Base-by-base conservation (phyloP, 2,888 invertebrate genomes). In the Pseudanteris insignis region DNA sequence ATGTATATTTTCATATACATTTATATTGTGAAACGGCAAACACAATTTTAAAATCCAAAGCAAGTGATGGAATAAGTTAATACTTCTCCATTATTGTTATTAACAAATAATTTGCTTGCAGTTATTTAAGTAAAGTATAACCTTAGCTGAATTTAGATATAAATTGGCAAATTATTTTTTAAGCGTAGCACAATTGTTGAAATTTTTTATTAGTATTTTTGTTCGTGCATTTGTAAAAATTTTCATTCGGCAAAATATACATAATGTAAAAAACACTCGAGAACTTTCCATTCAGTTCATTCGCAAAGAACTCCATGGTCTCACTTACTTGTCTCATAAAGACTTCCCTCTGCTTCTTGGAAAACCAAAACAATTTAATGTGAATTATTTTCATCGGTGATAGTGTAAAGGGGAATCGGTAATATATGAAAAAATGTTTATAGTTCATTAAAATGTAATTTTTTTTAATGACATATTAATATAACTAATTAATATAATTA, bases 251-350 rank as follows among this genome's bases (percentile, higher is more conserved):
- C 67, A 64, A 63, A 58, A 61, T 63, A 54, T 47, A 62, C 63
- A 65, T 58, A 53, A 66, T 58, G 60, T 51, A 57, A 65, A 64
- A 65, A 66, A 64, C 64, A 53, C 62, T 69, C 64, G 62, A 68
- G 62, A 68, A 68, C 61, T 66, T 64, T 60, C 68, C 72, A 72
- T 75, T 72, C 73, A 67, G 66, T 64, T 70, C 67, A 72, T 70
- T 73, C 67, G 62, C 65, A 68, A 72, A 73, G 61, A 69, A 71
- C 67, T 69, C 69, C 71, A 64, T 60, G 70, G 66, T 60, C 71
- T 67, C 70, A 79, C 79, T 79, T 79, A 79, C 79, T 77, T 79
- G 78, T 67, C 70, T 74, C 73, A 70, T 71, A 72, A 63, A 70
- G 73, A 78, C 71, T 73, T 71, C 72, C 74, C 67, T 75, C 78